Percentiles rank a stretch among this genome's conserved stretches.
Conservation (phyloP, 2,797 vertebrate species). For the Rhinichthys osculus region DNA sequence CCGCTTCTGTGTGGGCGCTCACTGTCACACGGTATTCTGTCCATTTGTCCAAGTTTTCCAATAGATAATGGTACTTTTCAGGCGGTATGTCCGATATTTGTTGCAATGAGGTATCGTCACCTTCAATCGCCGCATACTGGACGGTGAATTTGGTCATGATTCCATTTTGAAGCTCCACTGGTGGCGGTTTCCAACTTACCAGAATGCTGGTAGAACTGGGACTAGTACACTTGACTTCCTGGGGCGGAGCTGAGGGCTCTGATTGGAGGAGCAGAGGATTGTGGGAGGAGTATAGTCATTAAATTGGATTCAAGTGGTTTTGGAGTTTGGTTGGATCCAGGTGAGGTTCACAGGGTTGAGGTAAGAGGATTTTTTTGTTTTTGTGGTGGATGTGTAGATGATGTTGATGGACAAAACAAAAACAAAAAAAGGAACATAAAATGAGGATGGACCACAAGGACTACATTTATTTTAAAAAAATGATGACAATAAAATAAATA, state of each 20-base stretch:
- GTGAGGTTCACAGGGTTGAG: conserved; percentile 84
- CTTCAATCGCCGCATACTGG: conserved; percentile 87
- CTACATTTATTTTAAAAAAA: conserved; percentile 57
- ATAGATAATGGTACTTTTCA: conserved; percentile 90
- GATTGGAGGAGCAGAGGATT: conserved; percentile 68
- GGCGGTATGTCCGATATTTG: conserved; percentile 88
- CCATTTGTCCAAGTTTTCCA: conserved; percentile 99
- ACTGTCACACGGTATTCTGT: conserved; percentile 96
- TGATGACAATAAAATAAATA: conserved; percentile 74
- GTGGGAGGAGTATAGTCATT: conserved; percentile 61
- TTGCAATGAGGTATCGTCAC: conserved; percentile 85
- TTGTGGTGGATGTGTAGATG: conserved; percentile 68
- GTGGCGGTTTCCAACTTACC: conserved; percentile 98
- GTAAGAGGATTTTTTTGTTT: conserved; percentile 76
- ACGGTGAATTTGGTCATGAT: conserved; percentile 93
- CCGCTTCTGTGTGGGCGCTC: conserved; percentile 94
- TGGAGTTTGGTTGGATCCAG: conserved; percentile 75
- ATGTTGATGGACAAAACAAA: conserved; percentile 68
- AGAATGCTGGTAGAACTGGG: conserved; percentile 97
- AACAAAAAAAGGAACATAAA: conserved; percentile 77
- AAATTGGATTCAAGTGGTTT: conserved; percentile 59
- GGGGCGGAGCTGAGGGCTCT: conserved; percentile 97
- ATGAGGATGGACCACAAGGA: conserved; percentile 78
- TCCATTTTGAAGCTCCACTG: conserved; percentile 93
- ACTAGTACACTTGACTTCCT: conserved; percentile 95